Base-by-base conservation (phyloP, 2,797 vertebrate species). In the Etheostoma perlongum region DNA sequence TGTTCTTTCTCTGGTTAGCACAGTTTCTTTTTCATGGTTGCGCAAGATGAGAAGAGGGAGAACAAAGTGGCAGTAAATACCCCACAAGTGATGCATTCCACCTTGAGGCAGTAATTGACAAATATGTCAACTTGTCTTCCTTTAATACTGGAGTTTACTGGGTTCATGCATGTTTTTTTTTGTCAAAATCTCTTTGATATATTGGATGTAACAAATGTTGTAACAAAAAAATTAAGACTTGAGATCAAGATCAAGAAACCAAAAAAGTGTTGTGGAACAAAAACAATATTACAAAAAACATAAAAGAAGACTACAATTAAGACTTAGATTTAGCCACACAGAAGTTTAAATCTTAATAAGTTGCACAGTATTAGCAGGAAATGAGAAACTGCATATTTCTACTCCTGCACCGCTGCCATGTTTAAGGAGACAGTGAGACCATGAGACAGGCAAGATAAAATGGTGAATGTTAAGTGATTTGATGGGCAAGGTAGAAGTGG, bases 391-490 rank as follows among this genome's bases (percentile, higher is more conserved):
- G 49, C 36, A 63, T 57, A 47, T 49, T 30, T 47, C 42, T 55
- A 9, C 59, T 65, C 51, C 42, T 90, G 92, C 94, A 19, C 92
- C 2, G 91, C 92, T 91, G 92, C 95, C 93, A 92, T 94, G 91
- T 94, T 95, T 90, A 94, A 96, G 95, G 93, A 89, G 92, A 83
- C 82, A 40, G 36, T 40, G 36, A 40, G 36, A 94, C 64, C 68
- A 75, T 79, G 77, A 85, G 81, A 84, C 79, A 61, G 63, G 69
- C 72, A 23, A 54, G 48, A 82, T 85, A 74, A 89, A 92, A 83
- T 67, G 48, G 55, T 64, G 51, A 81, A 85, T 91, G 91, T 91
- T 78, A 76, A 76, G 82, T 82, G 72, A 85, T 84, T 82, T 77
- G 73, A 79, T 93, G 90, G 83, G 74, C 66, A 52, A 66, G 48